Percentiles rank a stretch among this genome's conserved stretches.
phyloP scores from a whole-genome alignment of 2,113 vertebrate genomes.

The Cinclus cinclus region DNA sequence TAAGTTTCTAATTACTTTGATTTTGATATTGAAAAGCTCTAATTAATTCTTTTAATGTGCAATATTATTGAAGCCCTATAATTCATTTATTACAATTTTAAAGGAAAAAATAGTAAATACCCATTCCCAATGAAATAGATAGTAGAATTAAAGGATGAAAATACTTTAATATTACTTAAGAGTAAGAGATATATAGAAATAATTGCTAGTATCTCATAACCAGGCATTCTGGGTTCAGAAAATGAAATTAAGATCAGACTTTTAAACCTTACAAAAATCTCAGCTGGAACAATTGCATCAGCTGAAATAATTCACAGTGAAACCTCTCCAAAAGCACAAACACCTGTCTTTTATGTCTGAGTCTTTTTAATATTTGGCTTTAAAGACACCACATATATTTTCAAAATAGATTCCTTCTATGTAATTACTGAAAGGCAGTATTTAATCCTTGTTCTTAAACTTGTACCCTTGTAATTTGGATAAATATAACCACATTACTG shows the following conservation, averaged over 20 bases:
- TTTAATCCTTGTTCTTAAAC: neutral
- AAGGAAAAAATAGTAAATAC: neutral
- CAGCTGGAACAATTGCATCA: neutral
- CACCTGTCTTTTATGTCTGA: neutral
- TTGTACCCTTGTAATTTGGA: neutral
- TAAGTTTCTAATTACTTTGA: conserved; percentile 33
- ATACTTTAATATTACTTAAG: neutral
- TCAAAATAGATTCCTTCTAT: neutral
- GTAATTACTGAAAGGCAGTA: conserved; percentile 7
- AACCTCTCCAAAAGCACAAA: neutral
- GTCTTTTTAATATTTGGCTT: neutral
- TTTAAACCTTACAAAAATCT: neutral
- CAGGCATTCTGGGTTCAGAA: neutral
- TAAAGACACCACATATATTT: neutral
- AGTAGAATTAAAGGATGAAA: neutral
- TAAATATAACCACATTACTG: neutral
- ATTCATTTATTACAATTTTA: neutral
- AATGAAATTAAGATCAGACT: neutral
- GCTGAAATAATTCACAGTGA: neutral
- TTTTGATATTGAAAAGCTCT: conserved; percentile 18
- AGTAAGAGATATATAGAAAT: neutral
- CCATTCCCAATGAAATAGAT: neutral
- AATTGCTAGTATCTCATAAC: neutral
- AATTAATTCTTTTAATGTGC: conserved; percentile 13
- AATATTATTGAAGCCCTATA: neutral